Evolutionary conservation across 2,113 vertebrate species (phyloP), one percentile per base, ranked within the genome.

Genomic region (Empidonax traillii): DNA sequence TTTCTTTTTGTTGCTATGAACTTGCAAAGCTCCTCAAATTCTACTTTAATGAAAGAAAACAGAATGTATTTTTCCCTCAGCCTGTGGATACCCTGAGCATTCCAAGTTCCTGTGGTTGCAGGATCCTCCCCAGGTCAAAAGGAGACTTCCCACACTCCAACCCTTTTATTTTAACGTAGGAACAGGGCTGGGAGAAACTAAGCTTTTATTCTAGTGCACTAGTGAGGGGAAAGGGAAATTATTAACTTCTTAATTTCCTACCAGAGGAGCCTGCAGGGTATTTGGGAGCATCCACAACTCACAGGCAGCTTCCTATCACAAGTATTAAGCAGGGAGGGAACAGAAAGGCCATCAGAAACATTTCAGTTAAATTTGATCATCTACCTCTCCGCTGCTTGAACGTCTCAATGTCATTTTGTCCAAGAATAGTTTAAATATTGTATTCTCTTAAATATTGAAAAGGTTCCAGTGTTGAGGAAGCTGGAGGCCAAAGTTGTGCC

Each of bases 11-110:
- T 14, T n/a, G n/a, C n/a, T 14, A 12, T 27, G 24, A 51, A 51
- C 31, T 71, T 49, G 20, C 46, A 27, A 46, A 59, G 55, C 47
- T n/a, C 51, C 35, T 74, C 56, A 61, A 6, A 33, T 89, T 47
- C 49, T 2, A 0, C 55, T 69, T 43, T 31, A 30, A 41, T 44
- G 30, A 11, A 8, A 65, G n/a, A 15, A 61, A 69, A 25, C 11
- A 14, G 37, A 68, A 15, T 7, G 4, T 44, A 1, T 12, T 47
- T 79, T 59, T 65, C 41, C 61, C 61, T 72, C 41, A 27, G 37
- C 30, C 25, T 21, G 28, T 2, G 1, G 25, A 4, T 9, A 10
- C 30, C 5, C 4, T 14, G 37, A 46, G n/a, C 15, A 1, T 33
- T 24, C 66, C 61, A 41, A 71, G 41, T 30, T 24, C 22, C 17